Percentiles rank a stretch among this genome's conserved stretches.
Evolutionary conservation across 2,113 vertebrate species (phyloP).

Genomic region (Bolborhynchus lineola): DNA sequence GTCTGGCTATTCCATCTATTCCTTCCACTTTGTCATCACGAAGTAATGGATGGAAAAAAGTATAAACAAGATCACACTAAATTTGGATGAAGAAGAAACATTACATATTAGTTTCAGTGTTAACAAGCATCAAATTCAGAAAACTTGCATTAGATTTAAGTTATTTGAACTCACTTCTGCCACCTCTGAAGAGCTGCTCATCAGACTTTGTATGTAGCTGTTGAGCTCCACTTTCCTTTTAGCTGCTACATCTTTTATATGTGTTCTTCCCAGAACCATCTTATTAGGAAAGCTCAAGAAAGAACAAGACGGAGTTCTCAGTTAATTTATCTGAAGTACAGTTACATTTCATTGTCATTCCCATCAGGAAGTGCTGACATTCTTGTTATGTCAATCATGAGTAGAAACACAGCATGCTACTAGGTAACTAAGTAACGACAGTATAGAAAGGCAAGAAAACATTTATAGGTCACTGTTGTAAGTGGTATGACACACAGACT

Average conservation of each 20-base stretch:
- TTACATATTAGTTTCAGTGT: slow-evolving; percentile 42
- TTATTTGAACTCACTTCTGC: slow-evolving; percentile 83
- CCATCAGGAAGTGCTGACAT: not conserved
- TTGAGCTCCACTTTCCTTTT: slow-evolving; percentile 96
- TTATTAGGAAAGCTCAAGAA: slow-evolving; percentile 88
- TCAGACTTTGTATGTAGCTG: slow-evolving; percentile 92
- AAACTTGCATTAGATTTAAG: not conserved
- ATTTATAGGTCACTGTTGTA: not conserved
- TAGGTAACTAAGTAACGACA: not conserved
- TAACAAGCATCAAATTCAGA: not conserved
- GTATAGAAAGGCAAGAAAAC: not conserved
- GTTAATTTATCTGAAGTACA: not conserved
- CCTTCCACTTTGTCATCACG: slow-evolving; percentile 95
- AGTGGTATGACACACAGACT: not conserved
- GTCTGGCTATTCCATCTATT: slow-evolving; percentile 80
- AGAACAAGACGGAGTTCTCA: not conserved
- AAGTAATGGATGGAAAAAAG: slow-evolving; percentile 95
- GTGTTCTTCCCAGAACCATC: slow-evolving; percentile 95
- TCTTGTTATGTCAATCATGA: not conserved
- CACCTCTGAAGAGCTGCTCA: slow-evolving; percentile 90
- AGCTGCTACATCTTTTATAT: slow-evolving; percentile 96
- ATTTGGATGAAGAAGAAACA: slow-evolving; percentile 56
- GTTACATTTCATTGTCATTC: not conserved
- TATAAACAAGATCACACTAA: slow-evolving; percentile 97
- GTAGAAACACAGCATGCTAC: not conserved